Percentiles rank a stretch among this genome's conserved stretches.
Conservation (phyloP, 1,140 invertebrate genomes). For the Arctopsyche grandis region DNA sequence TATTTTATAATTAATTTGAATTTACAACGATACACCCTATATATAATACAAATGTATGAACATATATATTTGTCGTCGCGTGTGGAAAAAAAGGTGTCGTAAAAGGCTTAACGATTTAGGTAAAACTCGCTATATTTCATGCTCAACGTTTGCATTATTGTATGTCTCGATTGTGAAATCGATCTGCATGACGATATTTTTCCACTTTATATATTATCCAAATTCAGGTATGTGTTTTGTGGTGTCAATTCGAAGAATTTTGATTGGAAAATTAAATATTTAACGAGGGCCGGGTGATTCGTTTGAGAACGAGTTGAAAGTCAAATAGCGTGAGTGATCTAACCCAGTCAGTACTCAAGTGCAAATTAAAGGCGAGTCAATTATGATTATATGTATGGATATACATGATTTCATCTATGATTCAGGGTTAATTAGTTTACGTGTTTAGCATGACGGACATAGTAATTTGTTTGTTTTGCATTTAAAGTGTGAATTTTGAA, state of each 20-base stretch:
- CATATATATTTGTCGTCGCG: neutral
- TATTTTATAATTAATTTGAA: too few relatives aligned
- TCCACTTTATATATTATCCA: too few relatives aligned
- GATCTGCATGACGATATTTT: neutral
- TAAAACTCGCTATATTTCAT: conserved; percentile 10
- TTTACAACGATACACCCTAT: too few relatives aligned
- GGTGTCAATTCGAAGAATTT: neutral
- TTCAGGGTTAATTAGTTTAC: too few relatives aligned
- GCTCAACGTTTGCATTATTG: neutral
- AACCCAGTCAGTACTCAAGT: neutral
- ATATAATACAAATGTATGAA: too few relatives aligned
- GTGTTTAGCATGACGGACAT: too few relatives aligned
- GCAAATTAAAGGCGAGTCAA: neutral
- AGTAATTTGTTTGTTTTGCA: too few relatives aligned
- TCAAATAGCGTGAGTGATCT: neutral
- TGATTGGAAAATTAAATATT: neutral
- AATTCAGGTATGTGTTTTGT: too few relatives aligned
- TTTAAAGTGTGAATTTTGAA: too few relatives aligned
- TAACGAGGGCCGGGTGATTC: neutral
- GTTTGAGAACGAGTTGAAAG: neutral
- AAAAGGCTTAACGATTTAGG: neutral
- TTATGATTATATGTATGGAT: neutral
- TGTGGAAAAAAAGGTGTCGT: neutral
- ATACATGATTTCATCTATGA: too few relatives aligned
- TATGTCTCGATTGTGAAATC: neutral